Conservation (phyloP, 2,113 vertebrate species). For the Blennius ocellaris region DNA sequence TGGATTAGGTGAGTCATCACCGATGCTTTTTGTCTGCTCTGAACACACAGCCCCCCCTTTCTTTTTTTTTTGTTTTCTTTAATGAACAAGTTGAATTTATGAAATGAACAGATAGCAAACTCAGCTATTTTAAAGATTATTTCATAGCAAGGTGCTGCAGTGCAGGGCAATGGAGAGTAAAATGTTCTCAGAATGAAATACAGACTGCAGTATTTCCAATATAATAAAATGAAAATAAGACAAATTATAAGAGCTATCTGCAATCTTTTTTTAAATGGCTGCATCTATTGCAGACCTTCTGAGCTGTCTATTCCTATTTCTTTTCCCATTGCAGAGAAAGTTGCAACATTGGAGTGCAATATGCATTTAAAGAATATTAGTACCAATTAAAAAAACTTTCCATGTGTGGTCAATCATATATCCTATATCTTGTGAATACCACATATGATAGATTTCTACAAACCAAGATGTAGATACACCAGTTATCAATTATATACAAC, state of each 20-base stretch:
- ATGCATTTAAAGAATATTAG: no score
- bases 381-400: neutral
- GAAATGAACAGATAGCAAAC: neutral
- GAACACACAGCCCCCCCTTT: neutral
- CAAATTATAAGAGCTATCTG: neutral
- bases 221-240: no score
- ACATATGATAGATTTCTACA: no score
- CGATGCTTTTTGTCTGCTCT: constrained; percentile 3
- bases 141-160: no score
- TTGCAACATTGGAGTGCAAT: no score
- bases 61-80: constrained; percentile 10
- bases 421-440: neutral
- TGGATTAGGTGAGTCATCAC: neutral
- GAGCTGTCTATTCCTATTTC: no score
- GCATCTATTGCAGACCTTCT: neutral
- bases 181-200: no score
- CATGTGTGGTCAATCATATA: neutral
- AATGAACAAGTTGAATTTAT: neutral
- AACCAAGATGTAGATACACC: no score
- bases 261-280: neutral
- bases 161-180: no score
- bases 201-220: no score
- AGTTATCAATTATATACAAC: neutral
- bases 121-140: neutral
- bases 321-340: no score